These are phyloP conservation scores for Meteorus cinctellus DNA, from an alignment of 2,888 invertebrate genomes.

Conservation along the genomic window DNA sequence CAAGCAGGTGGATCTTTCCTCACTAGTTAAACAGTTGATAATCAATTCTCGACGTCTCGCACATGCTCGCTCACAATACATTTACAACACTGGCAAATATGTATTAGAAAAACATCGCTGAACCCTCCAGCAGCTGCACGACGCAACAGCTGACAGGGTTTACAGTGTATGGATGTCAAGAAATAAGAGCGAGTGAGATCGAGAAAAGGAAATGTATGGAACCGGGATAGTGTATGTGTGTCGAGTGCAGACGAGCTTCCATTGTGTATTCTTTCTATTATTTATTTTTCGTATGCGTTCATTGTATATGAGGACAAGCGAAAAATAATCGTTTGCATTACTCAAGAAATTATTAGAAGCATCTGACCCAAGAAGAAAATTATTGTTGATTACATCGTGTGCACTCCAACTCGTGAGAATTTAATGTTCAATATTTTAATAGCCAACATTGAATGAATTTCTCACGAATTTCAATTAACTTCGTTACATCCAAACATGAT, in stretches of 20 bases:
- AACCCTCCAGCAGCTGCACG: conserved; percentile 58
- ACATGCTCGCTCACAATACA: conserved; percentile 8
- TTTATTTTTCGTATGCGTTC: conserved; percentile 3
- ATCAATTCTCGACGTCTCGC: conserved; percentile 20
- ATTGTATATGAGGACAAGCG: conserved; percentile 26
- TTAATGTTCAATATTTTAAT: conserved; percentile 2
- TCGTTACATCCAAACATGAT: background rate
- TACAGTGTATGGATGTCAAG: conserved; percentile 39
- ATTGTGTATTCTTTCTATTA: conserved; percentile 36
- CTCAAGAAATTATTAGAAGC: conserved; percentile 29
- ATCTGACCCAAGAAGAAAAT: conserved; percentile 1
- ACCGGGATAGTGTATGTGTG: background rate
- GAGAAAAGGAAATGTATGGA: conserved; percentile 11
- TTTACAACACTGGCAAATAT: conserved; percentile 17
- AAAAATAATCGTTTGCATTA: conserved; percentile 31
- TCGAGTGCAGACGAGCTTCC: conserved; percentile 45
- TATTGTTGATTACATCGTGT: conserved; percentile 25
- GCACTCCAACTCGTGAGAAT: background rate
- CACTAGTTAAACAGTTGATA: conserved; percentile 1
- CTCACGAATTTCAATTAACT: background rate
- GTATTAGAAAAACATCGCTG: conserved; percentile 11
- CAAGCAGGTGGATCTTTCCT: conserved; percentile 5
- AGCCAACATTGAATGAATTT: conserved; percentile 7
- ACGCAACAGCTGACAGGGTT: conserved; percentile 63
- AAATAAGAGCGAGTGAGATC: conserved; percentile 10